phyloP scores from a whole-genome alignment of 2,113 vertebrate genomes.

The Tor tambroides region DNA sequence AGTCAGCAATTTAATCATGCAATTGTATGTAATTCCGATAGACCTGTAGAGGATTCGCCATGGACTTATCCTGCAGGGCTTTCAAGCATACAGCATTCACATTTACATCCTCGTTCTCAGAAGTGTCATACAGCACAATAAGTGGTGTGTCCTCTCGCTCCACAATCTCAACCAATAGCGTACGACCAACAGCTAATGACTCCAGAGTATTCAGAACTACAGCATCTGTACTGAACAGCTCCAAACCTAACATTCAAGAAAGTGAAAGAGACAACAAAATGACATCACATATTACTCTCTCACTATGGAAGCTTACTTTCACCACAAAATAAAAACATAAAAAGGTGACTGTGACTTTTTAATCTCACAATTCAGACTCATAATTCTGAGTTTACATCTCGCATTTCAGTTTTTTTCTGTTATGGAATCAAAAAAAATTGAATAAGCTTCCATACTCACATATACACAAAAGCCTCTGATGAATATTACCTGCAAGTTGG shows the following conservation, averaged over 20 bases:
- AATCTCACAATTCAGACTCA: not conserved
- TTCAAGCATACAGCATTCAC: constrained; percentile 86
- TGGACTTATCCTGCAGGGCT: constrained; percentile 81
- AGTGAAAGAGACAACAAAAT: constrained; percentile 25
- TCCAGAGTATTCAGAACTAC: constrained; percentile 82
- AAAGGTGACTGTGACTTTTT: not conserved
- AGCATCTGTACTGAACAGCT: constrained; percentile 81
- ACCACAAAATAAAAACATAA: not conserved
- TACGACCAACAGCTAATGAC: constrained; percentile 81
- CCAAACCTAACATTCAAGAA: constrained; percentile 73
- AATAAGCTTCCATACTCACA: not conserved
- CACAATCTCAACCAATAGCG: constrained; percentile 88
- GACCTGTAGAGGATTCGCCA: constrained; percentile 86
- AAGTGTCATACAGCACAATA: constrained; percentile 91
- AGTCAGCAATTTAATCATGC: not conserved
- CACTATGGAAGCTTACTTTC: not conserved
- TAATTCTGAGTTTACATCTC: no score
- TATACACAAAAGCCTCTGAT: not conserved
- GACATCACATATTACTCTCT: not conserved
- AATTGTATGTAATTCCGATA: constrained; percentile 7
- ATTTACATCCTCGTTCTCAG: constrained; percentile 89
- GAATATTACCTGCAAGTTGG: constrained; percentile 86
- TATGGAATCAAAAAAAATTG: no score
- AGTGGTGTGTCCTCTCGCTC: constrained; percentile 79
- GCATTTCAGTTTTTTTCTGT: no score